Evolutionary conservation across 1,140 invertebrate species (phyloP), one percentile per base, ranked within the genome.

Genomic region (Solenopsis fugax): DNA sequence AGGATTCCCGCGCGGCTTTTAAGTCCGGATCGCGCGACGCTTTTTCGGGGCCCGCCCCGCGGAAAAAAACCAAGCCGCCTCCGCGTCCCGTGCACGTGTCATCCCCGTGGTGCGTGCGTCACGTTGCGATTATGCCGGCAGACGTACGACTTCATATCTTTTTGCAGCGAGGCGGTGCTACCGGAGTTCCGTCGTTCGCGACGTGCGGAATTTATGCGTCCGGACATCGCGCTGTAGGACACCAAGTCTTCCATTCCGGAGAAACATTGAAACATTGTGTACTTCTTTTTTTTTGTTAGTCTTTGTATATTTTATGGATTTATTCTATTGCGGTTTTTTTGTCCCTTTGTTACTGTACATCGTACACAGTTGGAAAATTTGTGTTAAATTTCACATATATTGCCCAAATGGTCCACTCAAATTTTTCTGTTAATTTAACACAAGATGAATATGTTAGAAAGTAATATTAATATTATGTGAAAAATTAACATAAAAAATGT

Each of bases 21-120:
- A 84, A 84, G 56, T 58, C 56, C 69, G 69, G 80, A 73, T 84
- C 69, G 80, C 67, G 37, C 69, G 80, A 82, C 52, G 80, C 80
- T 82, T 82, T 73, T 82, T 82, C 80, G 67, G 62, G 37, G n/a
- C 18, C 67, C 37, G 54, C 48, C 48, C 54, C 52, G 54, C 24
- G 80, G 67, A 82, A 82, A 82, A 82, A 82, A 41, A 29, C 52
- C 24, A 82, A 41, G 45, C 52, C 24, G 24, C 34, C 24, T 7
- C 21, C 29, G 45, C 18, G 60, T 69, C 12, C 2, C 24, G 48
- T 7, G 64, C 12, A 16, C 41, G 41, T 41, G 41, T 29, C 29
- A 2, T 29, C 29, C 29, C 29, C 41, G 41, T 41, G 41, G 54
- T 56, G 54, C 16, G 24, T 67, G 29, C 58, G 50, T 82, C 80